Evolutionary conservation across 2,888 invertebrate species (phyloP).

Genomic region (Chloroclysta siterata): DNA sequence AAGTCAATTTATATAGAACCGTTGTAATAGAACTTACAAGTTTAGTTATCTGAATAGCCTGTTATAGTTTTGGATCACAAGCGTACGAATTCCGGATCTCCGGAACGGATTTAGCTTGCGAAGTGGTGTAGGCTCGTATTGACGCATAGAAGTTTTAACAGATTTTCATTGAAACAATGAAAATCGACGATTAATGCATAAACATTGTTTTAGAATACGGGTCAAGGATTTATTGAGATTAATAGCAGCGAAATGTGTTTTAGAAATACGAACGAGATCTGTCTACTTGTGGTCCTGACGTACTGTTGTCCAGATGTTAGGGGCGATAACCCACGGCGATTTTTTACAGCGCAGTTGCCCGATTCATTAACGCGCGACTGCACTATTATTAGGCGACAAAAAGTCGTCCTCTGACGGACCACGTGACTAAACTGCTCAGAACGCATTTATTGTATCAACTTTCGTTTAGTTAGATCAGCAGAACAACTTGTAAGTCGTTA

Average conservation of each 20-base stretch:
- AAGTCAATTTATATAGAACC: slow-evolving; percentile 29
- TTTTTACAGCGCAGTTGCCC: too few relatives aligned
- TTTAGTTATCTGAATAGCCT: slow-evolving; percentile 12
- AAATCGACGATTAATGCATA: neutral
- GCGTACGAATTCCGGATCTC: neutral
- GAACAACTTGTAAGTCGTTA: too few relatives aligned
- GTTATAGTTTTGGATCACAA: slow-evolving; percentile 18
- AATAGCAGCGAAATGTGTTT: neutral
- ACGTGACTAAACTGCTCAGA: too few relatives aligned
- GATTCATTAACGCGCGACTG: too few relatives aligned
- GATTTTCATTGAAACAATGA: neutral
- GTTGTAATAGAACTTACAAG: slow-evolving; percentile 21
- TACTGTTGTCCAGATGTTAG: slow-evolving; percentile 56
- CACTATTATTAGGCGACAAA: too few relatives aligned
- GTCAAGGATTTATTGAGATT: neutral
- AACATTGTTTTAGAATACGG: neutral
- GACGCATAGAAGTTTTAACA: neutral
- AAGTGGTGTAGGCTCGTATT: neutral
- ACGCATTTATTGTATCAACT: too few relatives aligned
- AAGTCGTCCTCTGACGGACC: too few relatives aligned
- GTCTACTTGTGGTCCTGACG: slow-evolving; percentile 15
- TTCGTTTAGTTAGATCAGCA: too few relatives aligned
- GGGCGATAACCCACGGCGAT: too few relatives aligned
- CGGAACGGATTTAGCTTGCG: neutral
- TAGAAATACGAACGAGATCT: neutral